Evolutionary conservation across 2,888 invertebrate species (phyloP).

Genomic region (Palloptera scutellata): DNA sequence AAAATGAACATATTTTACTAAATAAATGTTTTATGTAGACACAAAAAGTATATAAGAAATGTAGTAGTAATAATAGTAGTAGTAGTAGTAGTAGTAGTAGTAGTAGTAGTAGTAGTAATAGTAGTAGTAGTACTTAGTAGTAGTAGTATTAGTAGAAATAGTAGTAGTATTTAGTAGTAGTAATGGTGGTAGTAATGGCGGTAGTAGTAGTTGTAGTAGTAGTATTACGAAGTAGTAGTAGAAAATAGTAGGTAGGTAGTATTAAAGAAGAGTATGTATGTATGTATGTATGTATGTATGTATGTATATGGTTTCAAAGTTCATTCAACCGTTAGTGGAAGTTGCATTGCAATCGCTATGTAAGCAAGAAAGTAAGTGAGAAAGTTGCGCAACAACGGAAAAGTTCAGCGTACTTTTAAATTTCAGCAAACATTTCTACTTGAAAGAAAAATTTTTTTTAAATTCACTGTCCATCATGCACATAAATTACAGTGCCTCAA

Average conservation of each 20-base stretch:
- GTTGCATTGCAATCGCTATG: constrained; percentile 15
- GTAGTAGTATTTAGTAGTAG: not conserved
- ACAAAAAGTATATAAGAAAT: not conserved
- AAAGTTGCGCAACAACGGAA: too few species aligned
- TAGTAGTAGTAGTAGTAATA: not conserved
- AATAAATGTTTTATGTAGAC: not conserved
- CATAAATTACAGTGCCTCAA: too few species aligned
- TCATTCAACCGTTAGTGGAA: constrained; percentile 43
- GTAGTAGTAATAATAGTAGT: not conserved
- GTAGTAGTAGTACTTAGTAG: not conserved
- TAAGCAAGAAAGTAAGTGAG: too few species aligned
- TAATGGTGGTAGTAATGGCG: not conserved
- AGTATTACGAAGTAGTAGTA: not conserved
- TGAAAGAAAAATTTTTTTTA: too few species aligned
- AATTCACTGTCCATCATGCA: too few species aligned
- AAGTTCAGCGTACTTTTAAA: too few species aligned
- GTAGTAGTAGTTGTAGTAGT: not conserved
- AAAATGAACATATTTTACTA: too few species aligned
- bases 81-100: not conserved
- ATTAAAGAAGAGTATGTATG: too few species aligned
- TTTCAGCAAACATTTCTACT: too few species aligned
- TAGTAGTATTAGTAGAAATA: not conserved
- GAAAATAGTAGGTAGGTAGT: too few species aligned
- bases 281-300: constrained; percentile 2
- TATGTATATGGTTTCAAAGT: constrained; percentile 32